Percentiles rank a stretch among this genome's conserved stretches.
These are phyloP conservation scores for Plestiodon gilberti DNA, from an alignment of 2,113 vertebrate species.

Conservation along the genomic window DNA sequence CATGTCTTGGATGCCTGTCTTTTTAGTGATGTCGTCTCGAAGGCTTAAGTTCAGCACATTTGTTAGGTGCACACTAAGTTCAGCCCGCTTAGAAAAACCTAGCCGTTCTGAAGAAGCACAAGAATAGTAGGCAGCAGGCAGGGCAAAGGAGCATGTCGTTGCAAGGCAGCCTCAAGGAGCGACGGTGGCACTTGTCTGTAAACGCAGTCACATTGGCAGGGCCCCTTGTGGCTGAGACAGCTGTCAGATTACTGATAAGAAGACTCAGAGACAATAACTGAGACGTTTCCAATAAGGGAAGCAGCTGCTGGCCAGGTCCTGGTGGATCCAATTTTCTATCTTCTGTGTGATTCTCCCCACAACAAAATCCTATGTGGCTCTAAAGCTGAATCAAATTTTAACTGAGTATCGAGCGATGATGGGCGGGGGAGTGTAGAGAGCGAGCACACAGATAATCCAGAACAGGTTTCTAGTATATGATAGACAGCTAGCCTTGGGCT, in stretches of 20 bases:
- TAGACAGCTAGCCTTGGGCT: neutral
- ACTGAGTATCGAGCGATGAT: neutral
- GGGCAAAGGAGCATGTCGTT: neutral
- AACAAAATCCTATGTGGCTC: neutral
- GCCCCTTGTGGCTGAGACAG: neutral
- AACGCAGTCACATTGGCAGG: constrained; percentile 15
- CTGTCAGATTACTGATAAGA: neutral
- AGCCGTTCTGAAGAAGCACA: neutral
- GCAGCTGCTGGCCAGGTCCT: neutral
- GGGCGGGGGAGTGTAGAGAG: neutral
- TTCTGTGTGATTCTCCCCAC: neutral
- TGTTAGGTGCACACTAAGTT: too few species aligned
- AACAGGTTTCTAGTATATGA: neutral
- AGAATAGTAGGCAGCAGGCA: neutral
- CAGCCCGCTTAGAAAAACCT: neutral
- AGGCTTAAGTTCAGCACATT: neutral
- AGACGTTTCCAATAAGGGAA: neutral
- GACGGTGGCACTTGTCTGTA: neutral
- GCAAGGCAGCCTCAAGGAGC: neutral
- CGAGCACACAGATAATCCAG: rapidly evolving
- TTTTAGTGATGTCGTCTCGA: neutral
- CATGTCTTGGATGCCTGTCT: neutral
- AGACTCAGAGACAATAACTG: constrained; percentile 23
- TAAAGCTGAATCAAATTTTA: constrained; percentile 2
- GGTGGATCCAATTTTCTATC: constrained; percentile 17